Base-by-base conservation (phyloP, 1,140 invertebrate species). In the Aphidius gifuensis region DNA sequence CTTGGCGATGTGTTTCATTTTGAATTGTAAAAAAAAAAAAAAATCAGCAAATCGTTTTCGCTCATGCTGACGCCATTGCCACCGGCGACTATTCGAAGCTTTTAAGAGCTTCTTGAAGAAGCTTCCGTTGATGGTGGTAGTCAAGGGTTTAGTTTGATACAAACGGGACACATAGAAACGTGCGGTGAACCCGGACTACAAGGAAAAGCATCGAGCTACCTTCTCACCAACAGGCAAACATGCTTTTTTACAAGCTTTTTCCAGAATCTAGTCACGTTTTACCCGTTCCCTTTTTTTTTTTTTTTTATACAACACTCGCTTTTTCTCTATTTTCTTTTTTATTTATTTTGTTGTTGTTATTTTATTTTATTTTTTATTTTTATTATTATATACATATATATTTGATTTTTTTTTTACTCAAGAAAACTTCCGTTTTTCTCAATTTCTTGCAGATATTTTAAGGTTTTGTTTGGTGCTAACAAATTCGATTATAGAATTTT, bases 1-100 rank as follows among this genome's bases (percentile, higher is more conserved):
- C 56, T 66, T 53, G 56, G 32, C 55, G 65, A 49, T 61, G 59
- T 64, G 62, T 66, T 64, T 64, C 58, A 61, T 66, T 44, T 55
- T 58, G 61, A 7, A 9, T 11, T 21, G 40, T 54, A 55, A 51
- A 43, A 54, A 64, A 23, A 39, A 3, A 32, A 32, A 32, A 32
- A 32, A 32, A 32, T 32, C 4, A 32, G 2, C 9, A 32, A 45
- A 63, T 48, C 39, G 53, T 60, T 47, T 16, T 38, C 11, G 47
- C 9, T 40, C 40, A 8, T 50, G 48, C 44, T 49, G 50, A 51
- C 49, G 32, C 47, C 9, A 16, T 7, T 53, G 48, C 40, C 9
- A 5, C 23, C 11, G 44, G 23, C 23, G 16, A 48, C 49, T 49
- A 48, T 42, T 57, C 40, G 21, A 55, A 44, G n/a, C 11, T 42